Evolutionary conservation across 2,797 vertebrate genomes (phyloP), one percentile per base, ranked within the genome.

Genomic region (Ibycter americanus): DNA sequence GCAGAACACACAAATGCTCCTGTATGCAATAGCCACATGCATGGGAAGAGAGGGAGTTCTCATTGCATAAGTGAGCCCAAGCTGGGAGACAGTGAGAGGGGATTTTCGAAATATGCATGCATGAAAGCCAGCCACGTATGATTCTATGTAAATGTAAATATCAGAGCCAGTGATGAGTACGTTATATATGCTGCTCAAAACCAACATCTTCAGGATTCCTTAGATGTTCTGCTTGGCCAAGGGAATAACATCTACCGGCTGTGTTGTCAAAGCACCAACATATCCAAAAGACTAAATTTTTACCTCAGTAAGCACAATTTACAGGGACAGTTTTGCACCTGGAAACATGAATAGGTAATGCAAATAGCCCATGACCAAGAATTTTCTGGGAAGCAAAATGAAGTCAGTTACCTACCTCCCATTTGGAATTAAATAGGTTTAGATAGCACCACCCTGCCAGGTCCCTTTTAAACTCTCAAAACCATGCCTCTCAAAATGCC

Each of bases 1-100:
- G 93, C 86, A 94, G 90, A 90, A 5, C 82, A 90, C 85, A 93
- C 63, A 89, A 68, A 56, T 4, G 22, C 55, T 95, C 73, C 90
- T 96, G 15, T 79, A 79, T 44, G 74, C 79, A 95, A 84, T 34
- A 52, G 80, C 44, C 16, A 12, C 51, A 6, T 52, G 59, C 89
- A 91, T 6, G 71, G 80, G 94, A 90, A 78, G 70, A 74, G 62
- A 73, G 44, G 61, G 70, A 95, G 36, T 6, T 83, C 61, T 83
- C 26, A 9, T n/a, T 44, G 62, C 51, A 63, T 29, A 76, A 89
- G 56, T 0, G 8, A 92, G 66, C 38, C n/a, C 7, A 13, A n/a
- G 29, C 0, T 0, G 1, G 49, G 58, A 90, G 29, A 63, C 5
- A 29, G 17, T 0, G 1, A 86, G 52, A 29, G 27, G 11, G 11